Evolutionary conservation across 1,140 invertebrate genomes (phyloP), one percentile per base, ranked within the genome.

Genomic region (Oscheius sp.): DNA sequence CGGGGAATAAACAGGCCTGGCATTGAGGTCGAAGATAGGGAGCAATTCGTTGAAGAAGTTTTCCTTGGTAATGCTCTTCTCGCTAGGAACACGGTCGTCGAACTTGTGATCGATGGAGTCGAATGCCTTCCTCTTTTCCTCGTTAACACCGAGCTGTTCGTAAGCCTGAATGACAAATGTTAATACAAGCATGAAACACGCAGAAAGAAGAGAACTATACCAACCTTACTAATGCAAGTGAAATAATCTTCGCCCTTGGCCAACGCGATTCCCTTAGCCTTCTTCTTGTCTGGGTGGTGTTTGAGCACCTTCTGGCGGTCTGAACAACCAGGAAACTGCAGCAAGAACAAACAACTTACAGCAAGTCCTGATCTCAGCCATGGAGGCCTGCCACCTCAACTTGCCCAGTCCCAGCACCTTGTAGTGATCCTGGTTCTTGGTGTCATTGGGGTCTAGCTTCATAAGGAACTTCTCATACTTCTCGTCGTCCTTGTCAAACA

Each of bases 211-310:
- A n/a, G 26, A 7, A 29, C 13, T 32, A 15, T 63, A 38, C 26
- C 29, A 18, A 63, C 61, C 88, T 93, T 94, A 15, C 94, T 97
- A 79, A 99, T 98, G 84, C 95, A 97, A 0, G 94, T 94, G 84
- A 97, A 99, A 86, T 98, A 98, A 87, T 98, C 95, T 82, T 94
- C 84, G 35, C 85, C 84, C 52, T 85, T 84, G 18, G 86, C 83
- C 32, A 85, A 84, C 35, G 61, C 55, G 85, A 94, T 92, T 36
- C 70, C 77, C 32, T 63, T 55, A 49, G 73, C 46, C 52, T 93
- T 91, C 69, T 95, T 88, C 85, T 99, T 99, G 85, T 99, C 96
- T 0, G 96, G 96, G 88, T 99, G 95, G 86, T 98, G 95, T 80
- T 91, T 91, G 32, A 98, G 86, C 34, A 98, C 95, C 87, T 93